Percentiles rank a stretch among this genome's conserved stretches.
Evolutionary conservation across 2,797 vertebrate species (phyloP).

Genomic region (Enoplosus armatus): DNA sequence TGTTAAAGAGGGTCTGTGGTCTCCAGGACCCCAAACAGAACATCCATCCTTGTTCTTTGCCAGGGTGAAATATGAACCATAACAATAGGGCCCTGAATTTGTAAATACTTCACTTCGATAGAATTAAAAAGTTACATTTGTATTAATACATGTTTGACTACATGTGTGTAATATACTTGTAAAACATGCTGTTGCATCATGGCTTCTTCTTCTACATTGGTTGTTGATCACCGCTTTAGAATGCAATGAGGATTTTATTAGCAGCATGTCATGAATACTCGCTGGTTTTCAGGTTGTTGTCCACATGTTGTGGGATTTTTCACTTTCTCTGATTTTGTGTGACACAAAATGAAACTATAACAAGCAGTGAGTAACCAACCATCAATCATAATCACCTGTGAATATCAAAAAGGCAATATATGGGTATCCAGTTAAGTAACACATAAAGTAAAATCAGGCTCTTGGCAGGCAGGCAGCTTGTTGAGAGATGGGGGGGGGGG

Average conservation of each 20-base stretch:
- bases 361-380: conserved; percentile 28
- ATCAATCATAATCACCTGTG: neutral
- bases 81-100: neutral
- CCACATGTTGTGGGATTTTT: neutral
- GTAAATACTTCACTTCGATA: neutral
- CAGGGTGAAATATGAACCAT: conserved; percentile 23
- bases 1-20: conserved; percentile 3
- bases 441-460: neutral
- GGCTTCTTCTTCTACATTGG: neutral
- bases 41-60: conserved; percentile 4
- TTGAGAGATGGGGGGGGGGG: conserved; percentile 2
- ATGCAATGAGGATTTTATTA: neutral
- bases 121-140: neutral
- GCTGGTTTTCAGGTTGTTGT: neutral
- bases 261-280: neutral
- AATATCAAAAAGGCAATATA: conserved; percentile 3
- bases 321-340: neutral
- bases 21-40: conserved; percentile 10
- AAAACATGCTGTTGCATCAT: conserved; percentile 1
- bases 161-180: neutral
- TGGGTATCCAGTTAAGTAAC: too few relatives aligned
- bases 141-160: neutral
- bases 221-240: conserved; percentile 17
- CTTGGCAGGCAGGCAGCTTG: conserved; percentile 23
- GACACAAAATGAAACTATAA: conserved; percentile 23